Percentiles rank a stretch among this genome's conserved stretches.
Conservation (phyloP, 1,140 invertebrate species). For the Sitodiplosis mosellana region DNA sequence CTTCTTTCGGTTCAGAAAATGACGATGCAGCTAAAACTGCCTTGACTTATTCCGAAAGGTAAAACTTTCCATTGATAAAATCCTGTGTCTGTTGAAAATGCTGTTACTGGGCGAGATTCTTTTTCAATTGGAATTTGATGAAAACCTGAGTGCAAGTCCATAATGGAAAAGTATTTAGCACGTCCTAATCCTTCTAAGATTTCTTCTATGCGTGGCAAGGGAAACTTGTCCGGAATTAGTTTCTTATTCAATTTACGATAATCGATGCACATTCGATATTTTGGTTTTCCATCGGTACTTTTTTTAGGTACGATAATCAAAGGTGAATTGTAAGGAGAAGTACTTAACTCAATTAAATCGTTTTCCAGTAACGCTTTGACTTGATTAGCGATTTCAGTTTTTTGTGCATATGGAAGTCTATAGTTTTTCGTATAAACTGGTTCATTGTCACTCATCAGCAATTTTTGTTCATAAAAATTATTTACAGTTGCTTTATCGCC, state of each 20-base stretch:
- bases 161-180: too few relatives aligned
- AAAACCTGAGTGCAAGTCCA: slow-evolving; percentile 25
- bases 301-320: slow-evolving; percentile 25
- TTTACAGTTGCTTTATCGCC: neutral
- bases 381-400: slow-evolving; percentile 7
- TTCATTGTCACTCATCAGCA: neutral
- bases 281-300: slow-evolving; percentile 12
- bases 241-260: too few relatives aligned
- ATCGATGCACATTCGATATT: too few relatives aligned
- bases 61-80: neutral
- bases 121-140: slow-evolving; percentile 19
- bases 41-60: slow-evolving; percentile 2
- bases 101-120: neutral
- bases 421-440: slow-evolving; percentile 2
- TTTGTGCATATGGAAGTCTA: slow-evolving; percentile 1
- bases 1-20: too few relatives aligned
- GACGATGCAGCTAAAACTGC: too few relatives aligned
- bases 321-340: slow-evolving; percentile 22
- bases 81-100: neutral
- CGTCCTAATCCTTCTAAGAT: too few relatives aligned
- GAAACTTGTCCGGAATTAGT: too few relatives aligned
- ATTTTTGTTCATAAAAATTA: neutral
- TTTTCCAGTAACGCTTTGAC: slow-evolving; percentile 11
- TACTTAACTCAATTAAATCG: slow-evolving; percentile 10
- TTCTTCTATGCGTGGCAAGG: too few relatives aligned